Base-by-base conservation (phyloP, 2,113 vertebrate species). In the Delphinus delphis region DNA sequence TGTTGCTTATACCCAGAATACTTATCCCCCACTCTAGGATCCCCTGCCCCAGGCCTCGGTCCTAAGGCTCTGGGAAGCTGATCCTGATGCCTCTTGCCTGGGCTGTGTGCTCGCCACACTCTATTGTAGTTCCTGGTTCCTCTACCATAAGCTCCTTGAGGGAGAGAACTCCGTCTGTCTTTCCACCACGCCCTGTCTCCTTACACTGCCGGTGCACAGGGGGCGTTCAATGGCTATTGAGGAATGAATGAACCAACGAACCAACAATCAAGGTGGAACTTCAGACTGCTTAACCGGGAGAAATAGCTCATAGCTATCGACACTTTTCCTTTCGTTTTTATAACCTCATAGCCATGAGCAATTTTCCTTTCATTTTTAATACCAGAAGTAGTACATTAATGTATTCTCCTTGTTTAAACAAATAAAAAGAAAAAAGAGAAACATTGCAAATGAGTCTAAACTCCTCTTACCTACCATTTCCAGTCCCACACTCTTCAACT, bases 351-450 rank as follows among this genome's bases (percentile, higher is more conserved):
- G 50, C 71, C 41, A 77, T 60, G 6, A 53, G 81, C 26, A 67
- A 41, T 79, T 96, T 79, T 67, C 13, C 71, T 94, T 96, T 93
- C 38, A 60, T 89, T 88, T 89, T 90, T 84, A 93, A 63, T 93
- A 53, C 23, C 31, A 14, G 55, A 80, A 85, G 26, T 36, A 85
- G 88, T 58, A n/a, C 14, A 55, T 90, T 38, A 77, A 81, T 87
- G 63, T 77, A 65, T 41, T 71, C 55, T 77, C 26, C 60, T 95
- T 95, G 33, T 84, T 87, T 13, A 28, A 65, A 95, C 28, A 67
- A 87, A 90, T 41, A 58, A 77, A 6, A 76, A 68, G 74, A 58
- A 93, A 36, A 82, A 50, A 71, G 65, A 36, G 47, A 62, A 96
- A 63, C 12, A 33, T 28, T 68, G 33, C 21, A 68, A 18, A 91